Evolutionary conservation across 2,888 invertebrate genomes (phyloP), one percentile per base, ranked within the genome.

Genomic region (Pegoplata infirma): DNA sequence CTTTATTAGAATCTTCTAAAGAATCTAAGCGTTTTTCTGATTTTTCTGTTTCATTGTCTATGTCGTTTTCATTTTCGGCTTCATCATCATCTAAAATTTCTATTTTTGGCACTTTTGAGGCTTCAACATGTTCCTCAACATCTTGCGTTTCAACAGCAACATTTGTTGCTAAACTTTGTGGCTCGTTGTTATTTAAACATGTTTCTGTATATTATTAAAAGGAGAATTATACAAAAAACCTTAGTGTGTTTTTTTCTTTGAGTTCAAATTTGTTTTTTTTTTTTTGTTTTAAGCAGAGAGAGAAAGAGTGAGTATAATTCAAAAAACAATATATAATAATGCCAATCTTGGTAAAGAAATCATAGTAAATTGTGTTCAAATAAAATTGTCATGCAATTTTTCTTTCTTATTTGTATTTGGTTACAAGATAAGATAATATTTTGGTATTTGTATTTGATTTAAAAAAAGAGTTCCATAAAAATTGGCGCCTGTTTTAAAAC

Each of bases 21-120:
- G 25, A 25, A 25, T 25, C 25, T 25, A 25, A 6, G 6, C 53
- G 1, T 53, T 19, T 21, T 17, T 36, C 28, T 7, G 19, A 21
- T 32, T 63, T 58, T 16, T 49, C 12, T 47, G 17, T 73, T 40
- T 55, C 23, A 7, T 76, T 76, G n/a, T n/a, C n/a, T n/a, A n/a
- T n/a, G n/a, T 59, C 71, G 32, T 64, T 47, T 14, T 63, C 71
- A 8, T 47, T 63, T 12, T 78, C 67, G 32, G 66, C 76, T 12
- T 82, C 82, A 19, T 82, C 83, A 56, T 82, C 82, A 46, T 81
- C 81, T 51, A 74, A 67, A 16, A 82, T 80, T 80, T 83, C 82
- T 25, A 83, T 82, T 83, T 84, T 83, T 71, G 82, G 81, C 80
- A 82, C 80, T 76, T 81, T 83, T 44, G 80, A 74, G 46, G 44